These are phyloP conservation scores for Diplazon laetatorius DNA, from an alignment of 2,888 invertebrate species.

Conservation along the genomic window DNA sequence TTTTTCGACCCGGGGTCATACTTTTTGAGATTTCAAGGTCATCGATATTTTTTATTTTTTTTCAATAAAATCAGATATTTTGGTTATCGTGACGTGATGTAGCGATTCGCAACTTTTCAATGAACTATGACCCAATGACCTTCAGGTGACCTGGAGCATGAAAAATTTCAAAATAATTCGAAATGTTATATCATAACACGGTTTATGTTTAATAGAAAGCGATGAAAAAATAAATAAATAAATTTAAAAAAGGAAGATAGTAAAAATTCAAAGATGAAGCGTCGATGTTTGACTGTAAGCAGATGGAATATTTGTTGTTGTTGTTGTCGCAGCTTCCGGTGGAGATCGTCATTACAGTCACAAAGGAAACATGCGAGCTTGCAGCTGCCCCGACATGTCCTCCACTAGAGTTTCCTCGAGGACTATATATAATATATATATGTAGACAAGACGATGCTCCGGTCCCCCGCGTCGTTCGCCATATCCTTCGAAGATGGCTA, in stretches of 20 bases:
- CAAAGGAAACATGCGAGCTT: neutral
- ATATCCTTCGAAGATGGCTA: constrained; percentile 37
- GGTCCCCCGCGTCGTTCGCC: neutral
- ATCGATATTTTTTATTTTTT: too few species aligned
- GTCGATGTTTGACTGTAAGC: constrained; percentile 11
- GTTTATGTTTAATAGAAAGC: constrained; percentile 34
- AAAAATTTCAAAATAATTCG: too few species aligned
- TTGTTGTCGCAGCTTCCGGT: neutral
- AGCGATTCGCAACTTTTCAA: too few species aligned
- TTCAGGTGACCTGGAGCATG: too few species aligned
- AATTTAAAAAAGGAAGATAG: constrained; percentile 24
- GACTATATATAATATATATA: constrained; percentile 34
- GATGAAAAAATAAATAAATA: constrained; percentile 27
- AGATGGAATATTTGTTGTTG: constrained; percentile 35
- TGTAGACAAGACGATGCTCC: constrained; percentile 26
- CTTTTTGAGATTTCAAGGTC: too few species aligned
- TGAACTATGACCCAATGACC: too few species aligned
- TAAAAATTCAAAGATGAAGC: constrained; percentile 21
- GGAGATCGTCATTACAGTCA: neutral
- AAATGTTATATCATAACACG: constrained; percentile 36
- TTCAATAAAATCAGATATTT: too few species aligned
- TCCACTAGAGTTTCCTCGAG: too few species aligned
- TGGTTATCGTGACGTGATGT: too few species aligned
- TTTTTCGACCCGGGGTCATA: too few species aligned
- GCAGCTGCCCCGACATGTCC: neutral